These are phyloP conservation scores for Aethes cnicana DNA, from an alignment of 2,888 invertebrate species.

Conservation along the genomic window DNA sequence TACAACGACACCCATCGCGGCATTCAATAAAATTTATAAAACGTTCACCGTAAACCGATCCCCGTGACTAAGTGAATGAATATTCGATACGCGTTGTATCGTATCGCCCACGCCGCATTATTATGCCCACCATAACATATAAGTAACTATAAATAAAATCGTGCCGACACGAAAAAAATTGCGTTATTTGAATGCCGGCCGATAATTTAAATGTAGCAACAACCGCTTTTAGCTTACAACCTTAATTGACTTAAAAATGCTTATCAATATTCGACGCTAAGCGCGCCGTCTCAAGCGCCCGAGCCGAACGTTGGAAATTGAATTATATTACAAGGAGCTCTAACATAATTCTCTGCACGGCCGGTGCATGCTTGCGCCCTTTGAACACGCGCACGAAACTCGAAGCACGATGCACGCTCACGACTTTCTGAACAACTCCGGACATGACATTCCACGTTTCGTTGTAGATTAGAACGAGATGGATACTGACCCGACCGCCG, in stretches of 20 bases:
- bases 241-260: conserved; percentile 83
- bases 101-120: conserved; percentile 47
- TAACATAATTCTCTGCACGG: conserved; percentile 33
- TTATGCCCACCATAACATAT: conserved; percentile 69
- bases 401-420: conserved; percentile 82
- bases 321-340: conserved; percentile 39
- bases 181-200: conserved; percentile 82
- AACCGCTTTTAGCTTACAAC: conserved; percentile 83
- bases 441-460: conserved; percentile 83
- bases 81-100: conserved; percentile 51
- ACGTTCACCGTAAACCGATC: conserved; percentile 49
- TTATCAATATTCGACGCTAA: conserved; percentile 69
- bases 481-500: conserved; percentile 70
- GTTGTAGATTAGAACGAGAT: conserved; percentile 81
- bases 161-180: conserved; percentile 81
- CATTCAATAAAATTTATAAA: conserved; percentile 47
- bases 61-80: conserved; percentile 62
- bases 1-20: conserved; percentile 31
- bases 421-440: conserved; percentile 83
- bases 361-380: conserved; percentile 52
- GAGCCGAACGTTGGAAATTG: conserved; percentile 38
- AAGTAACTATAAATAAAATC: conserved; percentile 76
- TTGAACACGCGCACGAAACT: conserved; percentile 56
- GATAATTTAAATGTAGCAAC: conserved; percentile 83
- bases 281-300: conserved; percentile 45